Evolutionary conservation across 2,888 invertebrate species (phyloP).

Genomic region (Lithodes maja): DNA sequence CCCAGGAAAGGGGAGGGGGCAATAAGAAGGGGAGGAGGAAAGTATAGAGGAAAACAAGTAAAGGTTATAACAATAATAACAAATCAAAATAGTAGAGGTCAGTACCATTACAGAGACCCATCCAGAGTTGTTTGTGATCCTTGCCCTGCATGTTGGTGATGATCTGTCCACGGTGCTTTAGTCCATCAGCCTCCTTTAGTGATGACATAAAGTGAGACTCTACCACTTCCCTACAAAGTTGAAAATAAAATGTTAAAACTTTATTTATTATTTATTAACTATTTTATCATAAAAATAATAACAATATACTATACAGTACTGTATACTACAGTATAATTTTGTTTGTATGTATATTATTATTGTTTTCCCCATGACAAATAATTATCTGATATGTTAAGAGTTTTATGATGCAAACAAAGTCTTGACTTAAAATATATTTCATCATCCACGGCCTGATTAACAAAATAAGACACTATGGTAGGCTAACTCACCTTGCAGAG

Average conservation of each 20-base stretch:
- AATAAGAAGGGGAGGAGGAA: no score
- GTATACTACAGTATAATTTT: neutral
- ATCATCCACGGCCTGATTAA: no score
- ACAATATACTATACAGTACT: neutral
- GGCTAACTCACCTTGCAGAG: constrained; percentile 81
- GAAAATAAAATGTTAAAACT: no score
- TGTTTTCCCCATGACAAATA: neutral
- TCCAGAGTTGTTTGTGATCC: constrained; percentile 97
- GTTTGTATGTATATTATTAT: neutral
- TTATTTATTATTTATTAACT: no score
- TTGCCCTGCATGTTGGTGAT: constrained; percentile 95
- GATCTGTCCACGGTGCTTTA: constrained; percentile 94
- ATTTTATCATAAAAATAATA: no score
- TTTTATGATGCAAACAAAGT: no score
- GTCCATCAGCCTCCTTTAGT: constrained; percentile 96
- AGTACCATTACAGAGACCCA: constrained; percentile 92
- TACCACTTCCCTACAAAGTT: constrained; percentile 83
- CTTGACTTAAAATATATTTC: no score
- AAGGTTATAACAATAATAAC: neutral
- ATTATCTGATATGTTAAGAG: no score
- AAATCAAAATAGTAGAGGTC: neutral
- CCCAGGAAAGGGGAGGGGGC: no score
- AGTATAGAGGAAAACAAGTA: neutral
- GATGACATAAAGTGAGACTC: constrained; percentile 96
- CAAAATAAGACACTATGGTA: no score